These are phyloP conservation scores for Patella caerulea DNA, from an alignment of 2,888 invertebrate genomes.

Conservation along the genomic window DNA sequence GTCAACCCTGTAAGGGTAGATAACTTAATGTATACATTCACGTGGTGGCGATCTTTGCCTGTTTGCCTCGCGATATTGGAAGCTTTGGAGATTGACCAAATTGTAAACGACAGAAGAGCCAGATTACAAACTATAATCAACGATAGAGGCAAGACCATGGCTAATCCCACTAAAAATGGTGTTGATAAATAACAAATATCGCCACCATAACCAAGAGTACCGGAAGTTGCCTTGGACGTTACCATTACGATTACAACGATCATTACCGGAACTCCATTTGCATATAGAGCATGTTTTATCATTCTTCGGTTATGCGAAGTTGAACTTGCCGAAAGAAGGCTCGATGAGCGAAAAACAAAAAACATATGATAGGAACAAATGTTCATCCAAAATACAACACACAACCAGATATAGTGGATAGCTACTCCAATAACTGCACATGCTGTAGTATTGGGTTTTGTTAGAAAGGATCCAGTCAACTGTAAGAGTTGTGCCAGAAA, in stretches of 20 bases:
- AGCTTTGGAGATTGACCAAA: conserved; percentile 36
- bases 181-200: conserved; percentile 36
- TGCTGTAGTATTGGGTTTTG: conserved; percentile 12
- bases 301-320: conserved; percentile 7
- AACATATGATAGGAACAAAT: conserved; percentile 48
- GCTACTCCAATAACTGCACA: conserved; percentile 37
- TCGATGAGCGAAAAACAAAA: conserved; percentile 32
- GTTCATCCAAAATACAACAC: conserved; percentile 37
- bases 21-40: conserved; percentile 47
- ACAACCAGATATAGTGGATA: conserved; percentile 44
- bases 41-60: conserved; percentile 35
- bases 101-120: conserved; percentile 41
- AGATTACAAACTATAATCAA: conserved; percentile 42
- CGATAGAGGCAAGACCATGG: conserved; percentile 45
- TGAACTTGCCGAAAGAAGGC: conserved; percentile 3
- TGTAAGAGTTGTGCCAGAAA: conserved; percentile 37
- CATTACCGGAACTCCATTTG: neutral
- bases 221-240: conserved; percentile 5
- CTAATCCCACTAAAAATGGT: conserved; percentile 25
- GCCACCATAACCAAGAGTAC: conserved; percentile 25
- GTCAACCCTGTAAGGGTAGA: conserved; percentile 51
- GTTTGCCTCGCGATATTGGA: conserved; percentile 26
- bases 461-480: conserved; percentile 26
- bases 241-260: conserved; percentile 8
- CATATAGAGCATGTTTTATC: conserved; percentile 20